These are phyloP conservation scores for Corythaixoides concolor DNA, from an alignment of 2,113 vertebrate species.

Conservation along the genomic window DNA sequence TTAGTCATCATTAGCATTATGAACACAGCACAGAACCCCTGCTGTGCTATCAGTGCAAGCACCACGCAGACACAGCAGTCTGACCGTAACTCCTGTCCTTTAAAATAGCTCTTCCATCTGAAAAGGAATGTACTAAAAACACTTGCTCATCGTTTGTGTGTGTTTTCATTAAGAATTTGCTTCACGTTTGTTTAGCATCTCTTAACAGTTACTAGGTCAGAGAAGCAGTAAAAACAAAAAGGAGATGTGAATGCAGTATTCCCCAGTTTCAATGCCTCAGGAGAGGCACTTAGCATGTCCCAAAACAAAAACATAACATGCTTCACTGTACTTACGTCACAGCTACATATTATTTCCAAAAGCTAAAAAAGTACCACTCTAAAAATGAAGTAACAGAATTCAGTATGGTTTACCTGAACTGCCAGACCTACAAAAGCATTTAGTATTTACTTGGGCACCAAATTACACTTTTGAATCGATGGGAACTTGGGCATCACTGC, in stretches of 20 bases:
- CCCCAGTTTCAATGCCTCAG: not conserved
- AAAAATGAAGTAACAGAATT: not conserved
- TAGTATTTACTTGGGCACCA: not conserved
- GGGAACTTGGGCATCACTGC: not conserved
- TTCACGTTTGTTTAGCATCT: not conserved
- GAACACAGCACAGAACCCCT: not conserved
- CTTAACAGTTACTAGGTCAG: not conserved
- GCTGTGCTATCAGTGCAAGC: not conserved
- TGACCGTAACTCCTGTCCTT: not conserved
- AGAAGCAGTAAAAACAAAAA: not conserved
- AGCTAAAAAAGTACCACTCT: not conserved
- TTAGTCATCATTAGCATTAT: conserved; percentile 3
- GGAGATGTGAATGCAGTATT: not conserved
- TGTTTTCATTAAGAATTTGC: not conserved
- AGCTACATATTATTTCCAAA: not conserved
- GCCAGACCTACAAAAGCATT: not conserved
- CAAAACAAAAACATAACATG: not conserved
- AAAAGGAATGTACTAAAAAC: not conserved
- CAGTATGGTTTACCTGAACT: not conserved
- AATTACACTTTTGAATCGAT: not conserved
- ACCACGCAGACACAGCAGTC: not conserved
- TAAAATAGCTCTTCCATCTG: not conserved
- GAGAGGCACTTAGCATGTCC: not conserved
- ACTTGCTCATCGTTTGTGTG: not conserved
- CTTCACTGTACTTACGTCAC: not conserved